Evolutionary conservation across 2,113 vertebrate species (phyloP).

Genomic region (Colius striatus): DNA sequence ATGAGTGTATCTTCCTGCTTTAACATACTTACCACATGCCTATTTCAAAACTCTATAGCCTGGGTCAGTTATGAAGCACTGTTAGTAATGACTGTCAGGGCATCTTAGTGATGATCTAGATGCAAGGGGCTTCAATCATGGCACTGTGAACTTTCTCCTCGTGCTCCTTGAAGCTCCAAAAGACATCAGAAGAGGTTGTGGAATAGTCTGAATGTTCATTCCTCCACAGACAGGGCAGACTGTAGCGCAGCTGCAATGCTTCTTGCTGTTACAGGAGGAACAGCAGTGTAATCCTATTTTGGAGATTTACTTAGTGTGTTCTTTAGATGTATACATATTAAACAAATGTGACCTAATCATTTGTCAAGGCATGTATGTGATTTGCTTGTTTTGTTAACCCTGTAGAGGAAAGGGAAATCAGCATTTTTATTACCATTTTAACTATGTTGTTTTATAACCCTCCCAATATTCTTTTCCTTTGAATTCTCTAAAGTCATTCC

Average conservation of each 20-base stretch:
- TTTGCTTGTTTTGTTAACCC: neutral
- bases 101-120: neutral
- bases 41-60: neutral
- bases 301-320: neutral
- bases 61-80: neutral
- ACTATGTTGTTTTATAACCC: neutral
- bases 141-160: neutral
- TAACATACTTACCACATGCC: neutral
- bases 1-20: neutral
- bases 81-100: neutral
- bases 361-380: neutral
- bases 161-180: neutral
- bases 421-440: neutral
- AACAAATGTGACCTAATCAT: neutral
- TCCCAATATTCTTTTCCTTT: neutral
- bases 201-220: neutral
- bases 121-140: neutral
- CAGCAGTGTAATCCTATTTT: accelerated
- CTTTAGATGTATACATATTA: neutral
- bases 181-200: neutral
- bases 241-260: neutral
- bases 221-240: neutral
- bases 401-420: neutral
- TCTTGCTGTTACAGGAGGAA: neutral
- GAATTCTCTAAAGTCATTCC: neutral